Evolutionary conservation across 2,888 invertebrate species (phyloP).

Genomic region (Hanleya hanleyi): DNA sequence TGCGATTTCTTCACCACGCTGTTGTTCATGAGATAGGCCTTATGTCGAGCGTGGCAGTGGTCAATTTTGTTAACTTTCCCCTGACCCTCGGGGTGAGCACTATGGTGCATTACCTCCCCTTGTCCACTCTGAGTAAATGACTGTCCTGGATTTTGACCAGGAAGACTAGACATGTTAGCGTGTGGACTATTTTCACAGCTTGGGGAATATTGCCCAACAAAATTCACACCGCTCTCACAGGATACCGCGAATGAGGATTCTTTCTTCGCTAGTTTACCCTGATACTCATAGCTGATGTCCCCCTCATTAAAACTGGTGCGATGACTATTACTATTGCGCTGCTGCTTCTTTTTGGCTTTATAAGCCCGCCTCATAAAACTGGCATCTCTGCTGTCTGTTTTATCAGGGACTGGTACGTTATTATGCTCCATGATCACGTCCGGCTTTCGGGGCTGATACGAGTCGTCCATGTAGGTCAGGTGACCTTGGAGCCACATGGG

Average conservation of each 20-base stretch:
- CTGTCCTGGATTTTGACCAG: neutral
- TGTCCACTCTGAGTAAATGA: neutral
- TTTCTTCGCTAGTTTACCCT: slow-evolving; percentile 60
- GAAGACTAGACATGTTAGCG: neutral
- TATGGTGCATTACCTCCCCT: neutral
- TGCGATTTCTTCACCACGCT: slow-evolving; percentile 3
- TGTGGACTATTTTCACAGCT: slow-evolving; percentile 21
- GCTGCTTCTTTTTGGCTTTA: slow-evolving; percentile 6
- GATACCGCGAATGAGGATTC: slow-evolving; percentile 55
- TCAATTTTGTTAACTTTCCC: neutral
- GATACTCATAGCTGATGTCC: slow-evolving; percentile 63
- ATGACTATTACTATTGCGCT: neutral
- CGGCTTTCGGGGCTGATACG: neutral
- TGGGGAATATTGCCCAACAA: slow-evolving; percentile 53
- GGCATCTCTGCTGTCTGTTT: neutral
- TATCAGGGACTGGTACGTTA: neutral
- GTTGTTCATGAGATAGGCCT: slow-evolving; percentile 5
- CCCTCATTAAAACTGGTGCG: slow-evolving; percentile 20
- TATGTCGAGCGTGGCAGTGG: neutral
- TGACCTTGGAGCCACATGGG: neutral
- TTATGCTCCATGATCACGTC: neutral
- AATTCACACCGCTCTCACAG: slow-evolving; percentile 69
- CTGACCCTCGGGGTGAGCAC: slow-evolving; percentile 2
- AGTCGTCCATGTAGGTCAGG: neutral
- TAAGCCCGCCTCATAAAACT: neutral